Evolutionary conservation across 2,113 vertebrate species (phyloP).

Genomic region (Rousettus leschenaultii): DNA sequence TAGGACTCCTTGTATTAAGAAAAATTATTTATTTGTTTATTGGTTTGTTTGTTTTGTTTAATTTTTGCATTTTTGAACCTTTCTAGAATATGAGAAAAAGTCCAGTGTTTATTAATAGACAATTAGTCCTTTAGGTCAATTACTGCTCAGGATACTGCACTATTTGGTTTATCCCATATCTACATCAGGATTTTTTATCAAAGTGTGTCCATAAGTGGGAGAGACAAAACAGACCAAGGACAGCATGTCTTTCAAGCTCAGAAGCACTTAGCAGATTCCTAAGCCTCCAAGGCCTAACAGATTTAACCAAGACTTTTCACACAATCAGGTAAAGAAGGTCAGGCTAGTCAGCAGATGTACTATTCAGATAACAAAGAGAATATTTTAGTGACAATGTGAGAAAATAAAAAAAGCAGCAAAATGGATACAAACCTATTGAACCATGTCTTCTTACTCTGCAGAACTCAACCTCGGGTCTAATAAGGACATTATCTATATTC

Average conservation of each 20-base stretch:
- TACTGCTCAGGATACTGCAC: slow-evolving; percentile 24
- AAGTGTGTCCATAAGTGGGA: slow-evolving; percentile 69
- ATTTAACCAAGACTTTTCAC: slow-evolving; percentile 95
- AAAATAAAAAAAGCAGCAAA: slow-evolving; percentile 90
- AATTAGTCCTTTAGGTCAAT: slow-evolving; percentile 20
- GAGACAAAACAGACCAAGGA: slow-evolving; percentile 91
- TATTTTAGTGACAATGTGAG: slow-evolving; percentile 97
- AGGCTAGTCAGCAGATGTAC: slow-evolving; percentile 81
- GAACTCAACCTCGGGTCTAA: slow-evolving; percentile 57
- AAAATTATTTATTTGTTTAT: slow-evolving; percentile 19
- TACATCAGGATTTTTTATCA: slow-evolving; percentile 68
- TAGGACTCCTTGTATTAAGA: background rate
- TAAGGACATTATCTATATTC: slow-evolving; percentile 61
- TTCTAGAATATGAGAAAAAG: slow-evolving; percentile 46
- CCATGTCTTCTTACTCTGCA: slow-evolving; percentile 78
- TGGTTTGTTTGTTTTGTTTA: background rate
- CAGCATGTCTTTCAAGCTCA: slow-evolving; percentile 91
- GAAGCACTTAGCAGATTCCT: slow-evolving; percentile 91
- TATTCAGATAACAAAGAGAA: slow-evolving; percentile 90
- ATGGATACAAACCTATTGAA: slow-evolving; percentile 87
- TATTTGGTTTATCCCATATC: slow-evolving; percentile 37
- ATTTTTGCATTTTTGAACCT: slow-evolving; percentile 25
- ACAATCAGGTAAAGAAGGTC: slow-evolving; percentile 91
- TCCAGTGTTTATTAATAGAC: slow-evolving; percentile 54
- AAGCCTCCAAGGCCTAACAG: slow-evolving; percentile 89